Evolutionary conservation across 2,113 vertebrate species (phyloP).

Genomic region (Hucho hucho): DNA sequence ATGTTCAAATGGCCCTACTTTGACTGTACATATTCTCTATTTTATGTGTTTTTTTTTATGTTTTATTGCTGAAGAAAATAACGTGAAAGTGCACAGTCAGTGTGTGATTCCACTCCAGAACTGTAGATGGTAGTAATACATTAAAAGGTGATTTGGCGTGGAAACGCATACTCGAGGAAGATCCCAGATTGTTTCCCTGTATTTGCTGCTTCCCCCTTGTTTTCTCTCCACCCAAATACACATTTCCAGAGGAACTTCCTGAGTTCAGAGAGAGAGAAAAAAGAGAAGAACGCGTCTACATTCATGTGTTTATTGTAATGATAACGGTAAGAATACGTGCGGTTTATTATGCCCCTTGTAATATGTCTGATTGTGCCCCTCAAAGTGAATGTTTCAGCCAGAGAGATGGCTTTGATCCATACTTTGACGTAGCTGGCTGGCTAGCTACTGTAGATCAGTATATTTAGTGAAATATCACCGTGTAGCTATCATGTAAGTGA

Average conservation of each 20-base stretch:
- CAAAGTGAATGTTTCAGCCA: no score
- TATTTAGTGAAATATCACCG: not conserved
- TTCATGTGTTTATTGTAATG: not conserved
- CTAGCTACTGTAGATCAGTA: not conserved
- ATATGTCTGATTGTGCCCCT: not conserved
- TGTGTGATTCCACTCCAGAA: no score
- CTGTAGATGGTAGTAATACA: not conserved
- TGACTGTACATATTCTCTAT: no score
- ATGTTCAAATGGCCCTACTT: no score
- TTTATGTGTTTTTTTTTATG: no score
- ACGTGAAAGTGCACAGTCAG: no score
- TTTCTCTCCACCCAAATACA: not conserved
- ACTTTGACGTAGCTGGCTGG: not conserved
- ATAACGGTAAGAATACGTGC: not conserved
- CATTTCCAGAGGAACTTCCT: not conserved
- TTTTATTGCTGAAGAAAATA: not conserved
- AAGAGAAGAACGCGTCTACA: not conserved
- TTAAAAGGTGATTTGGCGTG: conserved; percentile 93
- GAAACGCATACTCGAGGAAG: conserved; percentile 88
- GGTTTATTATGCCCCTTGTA: not conserved
- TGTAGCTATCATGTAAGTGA: no score
- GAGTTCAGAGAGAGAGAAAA: not conserved
- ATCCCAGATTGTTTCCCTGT: not conserved
- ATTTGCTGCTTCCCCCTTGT: not conserved
- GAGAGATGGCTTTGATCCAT: no score